These are phyloP conservation scores for Andrena dorsata DNA, from an alignment of 2,888 invertebrate genomes.

Conservation along the genomic window DNA sequence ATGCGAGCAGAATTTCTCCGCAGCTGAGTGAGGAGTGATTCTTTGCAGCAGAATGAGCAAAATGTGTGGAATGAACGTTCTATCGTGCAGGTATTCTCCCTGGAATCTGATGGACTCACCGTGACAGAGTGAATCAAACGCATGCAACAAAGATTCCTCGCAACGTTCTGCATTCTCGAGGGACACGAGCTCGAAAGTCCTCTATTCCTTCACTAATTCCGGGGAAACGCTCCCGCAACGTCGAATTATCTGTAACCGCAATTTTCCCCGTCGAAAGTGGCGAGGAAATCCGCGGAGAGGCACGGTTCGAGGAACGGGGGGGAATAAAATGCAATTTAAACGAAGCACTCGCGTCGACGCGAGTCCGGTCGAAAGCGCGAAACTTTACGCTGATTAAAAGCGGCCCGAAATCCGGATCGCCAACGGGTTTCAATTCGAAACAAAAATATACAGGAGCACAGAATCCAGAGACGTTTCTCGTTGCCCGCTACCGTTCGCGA, in stretches of 20 bases:
- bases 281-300: background rate
- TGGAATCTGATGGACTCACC: no score
- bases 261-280: background rate
- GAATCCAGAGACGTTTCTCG: slow-evolving; percentile 26
- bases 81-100: background rate
- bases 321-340: slow-evolving; percentile 3
- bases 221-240: no score
- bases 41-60: background rate
- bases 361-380: background rate
- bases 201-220: no score
- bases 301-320: no score
- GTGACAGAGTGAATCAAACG: no score
- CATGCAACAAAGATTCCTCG: no score
- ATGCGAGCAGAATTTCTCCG: background rate
- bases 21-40: background rate
- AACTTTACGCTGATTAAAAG: slow-evolving; percentile 23
- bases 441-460: slow-evolving; percentile 34
- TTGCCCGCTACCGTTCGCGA: slow-evolving; percentile 34
- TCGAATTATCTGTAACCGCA: background rate
- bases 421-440: slow-evolving; percentile 1
- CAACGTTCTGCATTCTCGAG: no score
- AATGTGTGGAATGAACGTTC: background rate
- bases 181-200: no score
- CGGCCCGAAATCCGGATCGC: background rate
- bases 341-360: background rate